Evolutionary conservation across 92 coral and sea anemone genomes (phyloP), one percentile per base, ranked within the genome.

Genomic region (Epizoanthus stellaris): DNA sequence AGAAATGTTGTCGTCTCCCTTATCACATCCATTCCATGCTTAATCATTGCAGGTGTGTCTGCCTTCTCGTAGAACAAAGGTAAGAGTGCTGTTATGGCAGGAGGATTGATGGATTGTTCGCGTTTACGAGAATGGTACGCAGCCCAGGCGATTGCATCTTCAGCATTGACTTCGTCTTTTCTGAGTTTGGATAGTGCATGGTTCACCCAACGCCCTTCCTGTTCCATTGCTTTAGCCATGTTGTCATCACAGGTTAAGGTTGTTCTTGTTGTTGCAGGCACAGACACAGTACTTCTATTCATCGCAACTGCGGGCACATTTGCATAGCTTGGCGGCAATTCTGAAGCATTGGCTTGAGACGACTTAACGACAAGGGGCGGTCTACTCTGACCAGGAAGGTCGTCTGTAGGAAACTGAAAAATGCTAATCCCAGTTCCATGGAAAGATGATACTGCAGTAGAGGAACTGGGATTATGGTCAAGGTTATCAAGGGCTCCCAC

Each of bases 391-490:
- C 92, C 95, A 47, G 90, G 88, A 0, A 53, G 53, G 56, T 60
- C 70, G 16, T 80, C 81, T 13, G 88, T 80, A 19, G 90, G 76
- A 30, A 71, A 75, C 70, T 91, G 92, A 47, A 88, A 79, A 9
- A 91, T 85, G 23, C 87, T 77, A 14, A 88, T 88, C 10, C 87
- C 88, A 16, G 86, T 91, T n/a, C 94, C 94, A 56, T 91, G 94
- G 47, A 88, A 91, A 0, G 90, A 88, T 40, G 82, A 85, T 1
- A 64, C 39, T 36, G 91, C 77, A 3, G 91, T 86, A 34, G 86
- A 89, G 4, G 92, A 81, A 3, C 76, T 80, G 5, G 95, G 91
- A 56, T 89, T 87, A 77, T 87, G 95, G 40, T 92, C 91, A 0
- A 92, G 20, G 82, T 90, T 92, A 25, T 90, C 93, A 5, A 87